A percentile compares a stretch with the other conserved stretches of the same genome.
Evolutionary conservation across 2,113 vertebrate species (phyloP).

Genomic region (Urocolius indicus): DNA sequence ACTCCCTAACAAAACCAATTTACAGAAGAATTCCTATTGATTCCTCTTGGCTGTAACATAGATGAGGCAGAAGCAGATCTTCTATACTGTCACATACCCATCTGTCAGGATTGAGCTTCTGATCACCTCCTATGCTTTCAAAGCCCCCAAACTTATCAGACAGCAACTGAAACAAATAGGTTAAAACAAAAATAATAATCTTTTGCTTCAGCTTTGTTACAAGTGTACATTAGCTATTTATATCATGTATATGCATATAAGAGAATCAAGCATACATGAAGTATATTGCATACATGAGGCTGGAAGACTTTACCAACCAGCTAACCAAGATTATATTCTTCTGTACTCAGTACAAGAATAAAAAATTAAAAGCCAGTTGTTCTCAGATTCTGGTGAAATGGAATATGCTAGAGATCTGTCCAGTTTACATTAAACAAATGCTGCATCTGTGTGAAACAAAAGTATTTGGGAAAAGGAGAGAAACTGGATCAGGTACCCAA

Average conservation of each 20-base stretch:
- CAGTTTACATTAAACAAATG: neutral
- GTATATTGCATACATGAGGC: rapidly evolving
- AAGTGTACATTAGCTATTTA: neutral
- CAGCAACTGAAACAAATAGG: neutral
- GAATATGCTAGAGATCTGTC: neutral
- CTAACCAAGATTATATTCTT: neutral
- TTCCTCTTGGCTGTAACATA: neutral
- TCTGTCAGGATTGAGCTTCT: neutral
- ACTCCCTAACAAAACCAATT: neutral
- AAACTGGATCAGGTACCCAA: neutral
- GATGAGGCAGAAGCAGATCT: neutral
- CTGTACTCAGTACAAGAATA: neutral
- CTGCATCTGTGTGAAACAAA: neutral
- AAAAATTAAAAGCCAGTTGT: neutral
- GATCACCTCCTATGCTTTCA: neutral
- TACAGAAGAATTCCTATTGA: neutral
- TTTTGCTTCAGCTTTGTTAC: neutral
- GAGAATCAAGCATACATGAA: neutral
- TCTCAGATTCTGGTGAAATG: neutral
- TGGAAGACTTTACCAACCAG: neutral
- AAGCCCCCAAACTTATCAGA: neutral
- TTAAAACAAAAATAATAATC: neutral
- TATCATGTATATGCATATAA: neutral
- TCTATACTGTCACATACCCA: neutral
- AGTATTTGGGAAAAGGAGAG: neutral